Percentiles rank a stretch among this genome's conserved stretches.
Evolutionary conservation across 2,113 vertebrate species (phyloP).

Genomic region (Otocyon megalotis): DNA sequence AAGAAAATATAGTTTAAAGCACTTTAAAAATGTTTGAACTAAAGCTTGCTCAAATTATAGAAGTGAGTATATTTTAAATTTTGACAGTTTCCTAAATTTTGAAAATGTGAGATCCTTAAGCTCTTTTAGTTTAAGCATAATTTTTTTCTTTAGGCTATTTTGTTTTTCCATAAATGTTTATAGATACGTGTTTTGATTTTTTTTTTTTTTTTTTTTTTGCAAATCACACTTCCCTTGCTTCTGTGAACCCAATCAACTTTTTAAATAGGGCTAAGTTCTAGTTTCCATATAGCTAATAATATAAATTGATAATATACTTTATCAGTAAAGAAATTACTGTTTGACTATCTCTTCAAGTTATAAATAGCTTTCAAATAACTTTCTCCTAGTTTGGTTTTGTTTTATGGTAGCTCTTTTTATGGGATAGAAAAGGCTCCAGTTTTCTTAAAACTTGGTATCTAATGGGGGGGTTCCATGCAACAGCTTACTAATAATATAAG

Average conservation of each 20-base stretch:
- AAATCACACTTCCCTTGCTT: not conserved
- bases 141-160: not conserved
- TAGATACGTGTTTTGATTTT: not conserved
- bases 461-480: not conserved
- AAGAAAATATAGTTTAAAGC: not conserved
- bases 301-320: not conserved
- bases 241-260: not conserved
- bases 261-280: not conserved
- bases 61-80: not conserved
- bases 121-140: not conserved
- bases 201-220: not conserved
- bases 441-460: not conserved
- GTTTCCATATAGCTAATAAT: not conserved
- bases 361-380: not conserved
- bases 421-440: not conserved
- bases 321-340: not conserved
- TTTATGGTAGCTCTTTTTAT: not conserved
- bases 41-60: not conserved
- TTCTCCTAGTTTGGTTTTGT: not conserved
- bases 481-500: not conserved
- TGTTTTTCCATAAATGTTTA: not conserved
- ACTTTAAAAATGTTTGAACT: not conserved
- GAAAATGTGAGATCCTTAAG: not conserved
- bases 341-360: not conserved
- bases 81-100: not conserved